Base-by-base conservation (phyloP, 2,888 invertebrate genomes). In the Dusona sp. region DNA sequence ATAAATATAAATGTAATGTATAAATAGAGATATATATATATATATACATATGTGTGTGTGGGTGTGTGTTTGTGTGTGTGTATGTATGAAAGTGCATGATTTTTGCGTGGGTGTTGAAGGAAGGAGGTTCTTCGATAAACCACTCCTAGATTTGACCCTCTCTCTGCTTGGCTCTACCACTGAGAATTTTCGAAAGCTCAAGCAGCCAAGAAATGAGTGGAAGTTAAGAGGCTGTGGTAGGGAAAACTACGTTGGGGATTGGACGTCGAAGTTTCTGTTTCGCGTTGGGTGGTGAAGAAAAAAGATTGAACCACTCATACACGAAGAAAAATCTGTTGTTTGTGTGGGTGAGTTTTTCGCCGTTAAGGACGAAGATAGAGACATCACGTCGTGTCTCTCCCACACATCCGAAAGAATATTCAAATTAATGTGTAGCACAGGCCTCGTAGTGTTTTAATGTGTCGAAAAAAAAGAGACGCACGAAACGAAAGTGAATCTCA, bases 41-140 rank as follows among this genome's bases (percentile, higher is more conserved):
- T 36, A 73, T 65, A 67, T 9, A n/a, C n/a, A n/a, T n/a, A n/a
- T n/a, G n/a, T n/a, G n/a, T n/a, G n/a, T n/a, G n/a, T n/a, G n/a
- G n/a, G 38, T 68, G 72, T 33, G 16, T 61, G 16, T 19, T 29
- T 68, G 38, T 38, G 38, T 68, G 72, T 33, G 16, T 61, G 16
- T 19, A 38, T 68, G 38, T 38, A 45, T 19, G 25, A 33, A 19
- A 16, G 9, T 72, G 45, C 29, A 29, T 29, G 29, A 16, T 29
- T 29, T 16, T 54, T 45, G 91, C 92, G 92, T 93, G 92, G 92
- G 92, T 92, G 92, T 89, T 83, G 81, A 88, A 84, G 79, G 92
- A 91, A 91, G 93, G 93, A 92, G 92, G 92, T 90, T 90, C 92
- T 86, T 87, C 82, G 67, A 72, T 79, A 90, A 90, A 91, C 90